Base-by-base conservation (phyloP, 2,797 vertebrate genomes). In the Orestias chungarensis region DNA sequence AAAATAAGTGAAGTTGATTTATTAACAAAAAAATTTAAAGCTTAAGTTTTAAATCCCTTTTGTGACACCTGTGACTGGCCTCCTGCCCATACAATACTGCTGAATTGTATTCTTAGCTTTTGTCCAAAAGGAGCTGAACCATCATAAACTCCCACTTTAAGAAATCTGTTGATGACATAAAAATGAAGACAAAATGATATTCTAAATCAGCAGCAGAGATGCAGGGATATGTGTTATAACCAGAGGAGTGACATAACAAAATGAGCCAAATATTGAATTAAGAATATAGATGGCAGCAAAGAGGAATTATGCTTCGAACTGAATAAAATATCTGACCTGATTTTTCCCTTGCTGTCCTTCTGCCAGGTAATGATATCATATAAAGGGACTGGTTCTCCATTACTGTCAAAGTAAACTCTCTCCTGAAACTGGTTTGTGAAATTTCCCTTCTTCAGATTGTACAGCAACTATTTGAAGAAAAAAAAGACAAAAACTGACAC, bases 351-450 rank as follows among this genome's bases (percentile, higher is more conserved):
- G 40, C n/a, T 82, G 83, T 89, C 76, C 72, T 76, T 92, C 81
- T 95, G 93, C 94, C 94, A 94, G 80, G 94, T 94, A 52, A 94
- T 91, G 52, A 95, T 89, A 69, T 95, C 94, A 76, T 95, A 95
- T 3, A 92, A 85, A 25, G 93, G 92, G 20, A 93, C 88, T 2
- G 93, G 93, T 70, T 95, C 93, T 64, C 94, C 92, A 2, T 88
- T 93, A 54, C 82, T 66, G 78, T 95, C 92, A 86, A 95, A 95
- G 71, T 90, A 76, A 2, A 95, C 85, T 52, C 88, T 93, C 55
- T 95, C 93, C 7, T 84, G 84, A 85, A 94, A 93, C 74, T 93
- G 90, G 76, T 91, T 88, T 18, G 86, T 94, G 73, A 94, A 95
- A 83, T 92, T 90, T 3, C 93, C 93, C 11, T 4, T 81, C 73